Percentiles rank a stretch among this genome's conserved stretches.
These are phyloP conservation scores for Archips crataeganus DNA, from an alignment of 2,888 invertebrate species.

Conservation along the genomic window DNA sequence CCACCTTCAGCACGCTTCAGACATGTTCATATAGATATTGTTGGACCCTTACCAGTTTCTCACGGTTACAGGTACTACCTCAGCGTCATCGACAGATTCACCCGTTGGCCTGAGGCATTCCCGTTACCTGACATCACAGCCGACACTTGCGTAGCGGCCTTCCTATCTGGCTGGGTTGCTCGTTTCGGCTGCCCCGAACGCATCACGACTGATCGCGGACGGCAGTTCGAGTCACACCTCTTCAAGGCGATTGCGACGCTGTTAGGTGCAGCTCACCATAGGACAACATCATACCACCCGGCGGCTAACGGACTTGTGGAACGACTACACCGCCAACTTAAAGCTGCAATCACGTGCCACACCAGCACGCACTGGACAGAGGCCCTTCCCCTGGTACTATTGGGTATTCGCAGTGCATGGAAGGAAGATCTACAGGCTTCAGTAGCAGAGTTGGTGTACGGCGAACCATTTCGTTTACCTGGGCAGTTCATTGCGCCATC, in stretches of 20 bases:
- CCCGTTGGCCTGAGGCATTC: slow-evolving; percentile 52
- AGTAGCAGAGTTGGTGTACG: slow-evolving; percentile 47
- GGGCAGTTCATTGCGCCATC: slow-evolving; percentile 44
- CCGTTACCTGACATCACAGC: slow-evolving; percentile 57
- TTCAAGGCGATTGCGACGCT: neutral
- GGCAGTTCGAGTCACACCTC: slow-evolving; percentile 47
- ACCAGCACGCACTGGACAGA: slow-evolving; percentile 18
- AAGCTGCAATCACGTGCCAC: slow-evolving; percentile 51
- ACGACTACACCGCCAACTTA: slow-evolving; percentile 58
- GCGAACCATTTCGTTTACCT: slow-evolving; percentile 45
- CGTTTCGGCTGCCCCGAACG: slow-evolving; percentile 57
- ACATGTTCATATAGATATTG: too few species aligned
- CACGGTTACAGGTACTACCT: too few species aligned
- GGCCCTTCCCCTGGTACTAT: slow-evolving; percentile 20
- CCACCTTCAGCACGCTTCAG: too few species aligned
- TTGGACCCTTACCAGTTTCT: too few species aligned
- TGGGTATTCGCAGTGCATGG: slow-evolving; percentile 32
- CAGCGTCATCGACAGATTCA: too few species aligned
- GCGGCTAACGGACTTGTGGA: slow-evolving; percentile 26
- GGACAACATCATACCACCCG: slow-evolving; percentile 32
- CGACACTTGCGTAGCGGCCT: slow-evolving; percentile 52
- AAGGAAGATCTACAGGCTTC: slow-evolving; percentile 45
- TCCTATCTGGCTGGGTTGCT: slow-evolving; percentile 59
- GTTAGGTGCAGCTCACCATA: neutral
- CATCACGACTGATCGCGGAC: slow-evolving; percentile 23